Conservation (phyloP, 2,113 vertebrate species). For the Calidris pugnax region DNA sequence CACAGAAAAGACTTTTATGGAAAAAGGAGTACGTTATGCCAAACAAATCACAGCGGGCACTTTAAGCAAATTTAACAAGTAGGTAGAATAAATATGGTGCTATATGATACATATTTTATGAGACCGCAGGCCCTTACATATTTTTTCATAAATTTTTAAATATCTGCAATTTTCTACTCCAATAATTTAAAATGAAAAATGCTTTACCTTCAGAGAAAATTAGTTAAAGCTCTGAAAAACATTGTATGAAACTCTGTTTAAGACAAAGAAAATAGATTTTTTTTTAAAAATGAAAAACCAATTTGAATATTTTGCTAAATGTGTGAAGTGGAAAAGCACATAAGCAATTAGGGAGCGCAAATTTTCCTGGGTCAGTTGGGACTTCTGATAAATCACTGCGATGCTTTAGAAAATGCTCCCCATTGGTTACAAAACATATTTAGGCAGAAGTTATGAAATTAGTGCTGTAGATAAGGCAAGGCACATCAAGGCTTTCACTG, state of each 20-base stretch:
- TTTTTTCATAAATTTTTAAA: slow-evolving; percentile 65
- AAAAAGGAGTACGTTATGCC: not conserved
- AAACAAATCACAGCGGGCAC: slow-evolving; percentile 38
- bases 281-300: not conserved
- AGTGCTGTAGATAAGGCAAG: not conserved
- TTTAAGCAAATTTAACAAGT: slow-evolving; percentile 54
- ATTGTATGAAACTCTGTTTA: not conserved
- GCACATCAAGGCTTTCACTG: not conserved
- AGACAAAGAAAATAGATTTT: not conserved
- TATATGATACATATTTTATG: slow-evolving; percentile 56
- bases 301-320: not conserved
- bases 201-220: slow-evolving; percentile 48
- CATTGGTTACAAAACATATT: not conserved
- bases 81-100: slow-evolving; percentile 48
- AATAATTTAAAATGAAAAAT: slow-evolving; percentile 61
- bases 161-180: slow-evolving; percentile 61
- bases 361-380: not conserved
- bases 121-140: slow-evolving; percentile 10
- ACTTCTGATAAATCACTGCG: not conserved
- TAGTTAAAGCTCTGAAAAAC: not conserved
- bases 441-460: not conserved
- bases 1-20: not conserved
- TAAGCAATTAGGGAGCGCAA: not conserved
- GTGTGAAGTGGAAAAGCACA: not conserved
- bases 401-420: not conserved